Conservation (phyloP, 2,797 vertebrate species). For the Amphiprion clarkii region DNA sequence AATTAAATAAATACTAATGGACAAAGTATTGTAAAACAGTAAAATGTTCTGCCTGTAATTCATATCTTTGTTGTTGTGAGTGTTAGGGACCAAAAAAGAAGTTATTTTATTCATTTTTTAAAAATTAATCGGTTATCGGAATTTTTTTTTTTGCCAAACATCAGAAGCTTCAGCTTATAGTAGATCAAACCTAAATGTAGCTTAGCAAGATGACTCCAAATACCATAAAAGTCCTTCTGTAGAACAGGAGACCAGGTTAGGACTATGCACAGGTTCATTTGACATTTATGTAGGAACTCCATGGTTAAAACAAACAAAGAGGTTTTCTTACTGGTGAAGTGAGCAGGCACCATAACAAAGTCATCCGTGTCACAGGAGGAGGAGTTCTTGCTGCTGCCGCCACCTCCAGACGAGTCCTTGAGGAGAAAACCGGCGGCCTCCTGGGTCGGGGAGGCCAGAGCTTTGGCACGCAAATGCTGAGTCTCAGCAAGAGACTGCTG, state of each 20-base stretch:
- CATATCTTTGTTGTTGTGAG: no score
- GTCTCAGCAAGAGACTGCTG: constrained; percentile 95
- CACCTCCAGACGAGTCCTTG: constrained; percentile 89
- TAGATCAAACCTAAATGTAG: neutral
- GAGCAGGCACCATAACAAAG: constrained; percentile 97
- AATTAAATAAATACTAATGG: no score
- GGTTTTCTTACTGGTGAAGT: constrained; percentile 89
- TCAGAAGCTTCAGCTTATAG: neutral
- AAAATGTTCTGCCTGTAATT: no score
- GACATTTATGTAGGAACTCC: neutral
- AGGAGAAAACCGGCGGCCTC: constrained; percentile 90
- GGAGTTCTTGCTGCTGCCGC: constrained; percentile 94
- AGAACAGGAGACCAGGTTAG: neutral
- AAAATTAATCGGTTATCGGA: no score
- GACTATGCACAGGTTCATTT: neutral
- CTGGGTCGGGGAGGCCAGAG: constrained; percentile 89
- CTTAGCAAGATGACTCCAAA: neutral
- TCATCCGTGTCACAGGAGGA: constrained; percentile 97
- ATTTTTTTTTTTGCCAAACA: no score
- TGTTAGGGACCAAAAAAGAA: no score
- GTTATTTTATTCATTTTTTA: no score
- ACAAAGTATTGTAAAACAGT: no score
- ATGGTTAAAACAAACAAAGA: neutral
- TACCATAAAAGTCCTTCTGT: neutral
- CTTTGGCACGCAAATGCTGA: constrained; percentile 91